A percentile compares a stretch with the other conserved stretches of the same genome.
Evolutionary conservation across 2,888 invertebrate genomes (phyloP).

Genomic region (Dasysyrphus albostriatus): DNA sequence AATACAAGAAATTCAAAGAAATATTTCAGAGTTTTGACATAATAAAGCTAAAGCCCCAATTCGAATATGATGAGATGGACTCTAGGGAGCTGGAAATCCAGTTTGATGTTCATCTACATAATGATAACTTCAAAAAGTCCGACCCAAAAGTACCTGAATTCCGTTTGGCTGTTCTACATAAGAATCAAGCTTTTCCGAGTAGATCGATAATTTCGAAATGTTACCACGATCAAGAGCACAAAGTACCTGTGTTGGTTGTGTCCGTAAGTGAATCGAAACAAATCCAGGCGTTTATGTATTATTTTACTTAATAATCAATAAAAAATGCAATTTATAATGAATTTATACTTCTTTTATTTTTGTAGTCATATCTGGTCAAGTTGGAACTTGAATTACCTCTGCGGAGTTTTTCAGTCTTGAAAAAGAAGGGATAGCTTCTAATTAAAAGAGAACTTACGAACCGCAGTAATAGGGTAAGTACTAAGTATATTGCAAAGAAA

Average conservation of each 20-base stretch:
- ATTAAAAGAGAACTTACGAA: too few relatives aligned
- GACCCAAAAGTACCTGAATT: slow-evolving; percentile 79
- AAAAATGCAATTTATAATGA: not conserved
- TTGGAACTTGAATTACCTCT: too few relatives aligned
- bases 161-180: slow-evolving; percentile 79
- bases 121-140: slow-evolving; percentile 80
- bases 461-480: too few relatives aligned
- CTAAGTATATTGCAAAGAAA: too few relatives aligned
- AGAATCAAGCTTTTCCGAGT: slow-evolving; percentile 79
- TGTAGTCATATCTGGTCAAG: too few relatives aligned
- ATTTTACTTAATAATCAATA: slow-evolving; percentile 78
- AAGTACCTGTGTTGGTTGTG: slow-evolving; percentile 80
- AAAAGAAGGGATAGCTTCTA: too few relatives aligned
- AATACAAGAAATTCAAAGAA: slow-evolving; percentile 78
- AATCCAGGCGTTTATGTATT: slow-evolving; percentile 82
- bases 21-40: slow-evolving; percentile 80
- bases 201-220: slow-evolving; percentile 79
- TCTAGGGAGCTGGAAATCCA: slow-evolving; percentile 76
- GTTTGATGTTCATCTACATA: slow-evolving; percentile 80
- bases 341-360: too few relatives aligned
- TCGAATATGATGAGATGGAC: slow-evolving; percentile 36
- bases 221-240: slow-evolving; percentile 77
- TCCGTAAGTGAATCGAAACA: slow-evolving; percentile 83
- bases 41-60: slow-evolving; percentile 76
- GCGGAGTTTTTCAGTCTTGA: too few relatives aligned